Evolutionary conservation across 2,797 vertebrate genomes (phyloP), one percentile per base, ranked within the genome.

Genomic region (Lutjanus campechanus): DNA sequence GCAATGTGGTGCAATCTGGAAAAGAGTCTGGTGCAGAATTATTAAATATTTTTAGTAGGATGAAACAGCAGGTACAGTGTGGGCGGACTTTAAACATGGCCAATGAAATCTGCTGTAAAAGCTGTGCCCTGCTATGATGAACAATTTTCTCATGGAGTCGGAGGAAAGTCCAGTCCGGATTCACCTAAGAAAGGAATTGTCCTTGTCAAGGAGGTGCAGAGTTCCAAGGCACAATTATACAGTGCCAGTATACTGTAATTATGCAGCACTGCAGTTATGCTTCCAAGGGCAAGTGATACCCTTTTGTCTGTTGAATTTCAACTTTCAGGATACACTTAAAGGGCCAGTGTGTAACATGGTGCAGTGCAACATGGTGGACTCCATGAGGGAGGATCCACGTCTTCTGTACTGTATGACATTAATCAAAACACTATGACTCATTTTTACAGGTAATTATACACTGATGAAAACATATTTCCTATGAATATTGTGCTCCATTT

Each of bases 61-160:
- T 63, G 47, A 70, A 78, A 62, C 22, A 67, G 36, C 36, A 75
- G n/a, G 53, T 74, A 60, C 16, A 44, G 61, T 56, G 69, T 79
- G 49, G 63, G 40, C 1, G 15, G 55, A 41, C 22, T 69, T 60
- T 43, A 46, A 36, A 56, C 58, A 47, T 50, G 36, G 36, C 50
- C 50, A 49, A 49, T 69, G 16, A 58, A 56, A 62, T 77, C 54
- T 73, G 70, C 25, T 69, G 40, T 65, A 43, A 69, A 69, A 59
- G 40, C 41, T 67, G 29, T 55, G 41, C 4, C 44, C n/a, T 54
- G 47, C 1, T 59, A 69, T 51, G 41, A 75, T 65, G 11, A 66
- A 55, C 10, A 61, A 8, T 44, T 56, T 61, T 29, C 44, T 53
- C 16, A 1, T 29, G 49, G 63, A 36, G 55, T 10, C 41, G 43